These are phyloP conservation scores for Malurus melanocephalus DNA, from an alignment of 2,113 vertebrate species.

Conservation along the genomic window DNA sequence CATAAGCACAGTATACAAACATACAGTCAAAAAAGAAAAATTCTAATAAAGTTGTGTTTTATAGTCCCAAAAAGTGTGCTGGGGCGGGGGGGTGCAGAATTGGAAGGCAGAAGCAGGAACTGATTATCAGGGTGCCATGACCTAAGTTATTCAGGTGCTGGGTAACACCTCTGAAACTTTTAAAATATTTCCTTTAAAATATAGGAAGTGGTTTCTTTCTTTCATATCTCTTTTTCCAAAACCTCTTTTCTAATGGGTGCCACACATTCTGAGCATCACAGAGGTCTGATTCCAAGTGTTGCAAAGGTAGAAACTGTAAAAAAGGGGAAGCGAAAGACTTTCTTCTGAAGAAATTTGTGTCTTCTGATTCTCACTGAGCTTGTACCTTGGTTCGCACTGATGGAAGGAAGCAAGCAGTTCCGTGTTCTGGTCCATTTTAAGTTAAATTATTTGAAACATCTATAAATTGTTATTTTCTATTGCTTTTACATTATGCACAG, in stretches of 20 bases:
- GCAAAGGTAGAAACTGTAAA: neutral
- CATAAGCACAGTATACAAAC: neutral
- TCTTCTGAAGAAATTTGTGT: neutral
- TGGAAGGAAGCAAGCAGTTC: neutral
- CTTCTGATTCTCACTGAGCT: neutral
- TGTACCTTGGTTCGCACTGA: neutral
- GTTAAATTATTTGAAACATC: neutral
- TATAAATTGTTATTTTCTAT: neutral
- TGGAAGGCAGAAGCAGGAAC: neutral
- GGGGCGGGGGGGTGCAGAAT: no score
- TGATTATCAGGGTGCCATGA: neutral
- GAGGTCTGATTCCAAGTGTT: neutral
- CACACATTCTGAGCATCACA: neutral
- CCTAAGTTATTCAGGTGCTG: neutral
- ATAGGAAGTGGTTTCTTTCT: neutral
- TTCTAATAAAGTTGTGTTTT: neutral
- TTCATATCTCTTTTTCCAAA: neutral
- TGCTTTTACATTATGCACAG: neutral
- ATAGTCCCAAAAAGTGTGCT: neutral
- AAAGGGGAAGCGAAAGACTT: neutral
- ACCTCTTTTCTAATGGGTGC: neutral
- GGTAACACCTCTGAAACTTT: neutral
- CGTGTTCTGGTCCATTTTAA: neutral
- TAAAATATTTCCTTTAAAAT: neutral
- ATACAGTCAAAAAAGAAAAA: neutral